phyloP scores from a whole-genome alignment of 2,888 invertebrate species.

The Chrysolina oricalcia region DNA sequence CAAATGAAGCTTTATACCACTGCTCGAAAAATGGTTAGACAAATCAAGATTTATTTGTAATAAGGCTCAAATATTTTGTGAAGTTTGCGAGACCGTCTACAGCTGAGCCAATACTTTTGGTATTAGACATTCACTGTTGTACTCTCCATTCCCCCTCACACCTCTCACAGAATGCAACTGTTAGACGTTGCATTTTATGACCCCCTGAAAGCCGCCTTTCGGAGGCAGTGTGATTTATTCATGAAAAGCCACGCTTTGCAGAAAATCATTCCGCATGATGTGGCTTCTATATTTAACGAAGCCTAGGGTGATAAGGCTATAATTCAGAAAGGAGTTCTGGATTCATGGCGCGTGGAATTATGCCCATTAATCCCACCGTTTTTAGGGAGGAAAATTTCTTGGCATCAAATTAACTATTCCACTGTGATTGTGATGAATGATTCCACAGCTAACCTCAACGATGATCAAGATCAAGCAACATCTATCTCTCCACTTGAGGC shows the following conservation, averaged over 20 bases:
- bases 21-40: slow-evolving; percentile 37
- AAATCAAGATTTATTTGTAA: slow-evolving; percentile 19
- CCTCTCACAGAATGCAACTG: slow-evolving; percentile 14
- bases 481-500: no score
- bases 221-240: slow-evolving; percentile 19
- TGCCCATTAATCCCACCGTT: slow-evolving; percentile 13
- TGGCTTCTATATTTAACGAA: slow-evolving; percentile 13
- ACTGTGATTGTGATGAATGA: slow-evolving; percentile 1
- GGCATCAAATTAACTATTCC: slow-evolving; percentile 8
- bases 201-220: slow-evolving; percentile 12
- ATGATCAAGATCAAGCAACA: background rate
- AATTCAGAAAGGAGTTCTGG: slow-evolving; percentile 33
- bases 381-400: slow-evolving; percentile 23
- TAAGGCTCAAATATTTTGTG: slow-evolving; percentile 10
- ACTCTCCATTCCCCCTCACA: slow-evolving; percentile 5
- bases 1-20: background rate
- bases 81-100: slow-evolving; percentile 20
- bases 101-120: no score
- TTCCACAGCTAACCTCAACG: background rate
- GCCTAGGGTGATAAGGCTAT: slow-evolving; percentile 22
- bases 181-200: slow-evolving; percentile 26
- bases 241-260: slow-evolving; percentile 21
- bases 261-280: no score
- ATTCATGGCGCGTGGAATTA: slow-evolving; percentile 33
- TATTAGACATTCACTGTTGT: background rate